A percentile compares a stretch with the other conserved stretches of the same genome.
phyloP scores from a whole-genome alignment of 2,888 invertebrate genomes.

The Pheosia tremula region DNA sequence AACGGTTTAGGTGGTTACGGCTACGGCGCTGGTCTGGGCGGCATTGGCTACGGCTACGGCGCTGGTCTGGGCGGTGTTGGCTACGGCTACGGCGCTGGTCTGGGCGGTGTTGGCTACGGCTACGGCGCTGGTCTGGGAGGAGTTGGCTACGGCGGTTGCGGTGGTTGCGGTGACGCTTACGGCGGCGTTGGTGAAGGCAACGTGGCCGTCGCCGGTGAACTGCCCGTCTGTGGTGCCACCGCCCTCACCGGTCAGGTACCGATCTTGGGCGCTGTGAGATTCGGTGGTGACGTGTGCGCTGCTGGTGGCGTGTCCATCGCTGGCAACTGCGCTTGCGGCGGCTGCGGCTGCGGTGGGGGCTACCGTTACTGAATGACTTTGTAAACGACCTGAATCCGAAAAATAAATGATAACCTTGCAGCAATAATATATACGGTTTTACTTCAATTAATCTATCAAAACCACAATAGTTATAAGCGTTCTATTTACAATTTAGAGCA shows the following conservation, averaged over 20 bases:
- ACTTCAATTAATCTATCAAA: constrained; percentile 1
- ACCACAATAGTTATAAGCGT: too few species aligned
- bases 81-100: constrained; percentile 7
- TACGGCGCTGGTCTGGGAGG: constrained; percentile 8
- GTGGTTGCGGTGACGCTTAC: constrained; percentile 10
- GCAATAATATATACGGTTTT: background rate
- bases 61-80: background rate
- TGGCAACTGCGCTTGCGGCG: constrained; percentile 22
- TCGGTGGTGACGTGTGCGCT: constrained; percentile 21
- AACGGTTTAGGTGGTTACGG: constrained; percentile 24
- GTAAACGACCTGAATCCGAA: background rate
- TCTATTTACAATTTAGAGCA: too few species aligned
- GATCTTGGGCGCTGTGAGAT: constrained; percentile 20
- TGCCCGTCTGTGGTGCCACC: constrained; percentile 24
- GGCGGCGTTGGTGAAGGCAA: constrained; percentile 29
- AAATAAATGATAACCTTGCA: background rate
- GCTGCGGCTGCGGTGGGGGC: constrained; percentile 6
- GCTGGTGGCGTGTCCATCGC: constrained; percentile 22
- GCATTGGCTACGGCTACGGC: constrained; percentile 3
- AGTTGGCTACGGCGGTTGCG: background rate
- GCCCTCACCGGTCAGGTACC: constrained; percentile 29
- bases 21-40: constrained; percentile 15
- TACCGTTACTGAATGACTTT: background rate
- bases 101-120: constrained; percentile 7
- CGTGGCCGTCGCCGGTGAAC: constrained; percentile 23